Evolutionary conservation across 1,140 invertebrate genomes (phyloP), one percentile per base, ranked within the genome.

Genomic region (Adelges cooleyi): DNA sequence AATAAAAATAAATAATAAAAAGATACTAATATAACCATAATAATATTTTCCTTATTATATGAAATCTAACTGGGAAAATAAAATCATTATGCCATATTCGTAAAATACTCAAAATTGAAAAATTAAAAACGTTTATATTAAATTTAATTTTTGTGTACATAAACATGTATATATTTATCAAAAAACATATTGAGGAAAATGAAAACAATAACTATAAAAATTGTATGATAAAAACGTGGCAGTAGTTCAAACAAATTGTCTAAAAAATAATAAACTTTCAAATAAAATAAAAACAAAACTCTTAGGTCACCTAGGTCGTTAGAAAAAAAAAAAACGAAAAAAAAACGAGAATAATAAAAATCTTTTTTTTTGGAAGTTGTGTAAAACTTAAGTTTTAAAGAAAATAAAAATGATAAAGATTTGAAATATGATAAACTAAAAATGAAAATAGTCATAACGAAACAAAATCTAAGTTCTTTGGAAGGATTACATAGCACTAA

Each of bases 131-230:
- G 44, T 15, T 20, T 13, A 22, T 38, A 22, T 33, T 27, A 18
- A 9, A 29, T 33, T 48, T 29, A 27, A 46, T 46, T 44, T 33
- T 25, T 46, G 46, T 20, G 15, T 42, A 46, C 46, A 46, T 46
- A 27, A 38, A 59, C 15, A 25, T 48, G 40, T 29, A 44, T 56
- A 56, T 42, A 44, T 42, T 40, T 23, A 40, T 40, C 9, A 54
- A 62, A 62, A 62, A 62, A 20, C 40, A 46, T 33, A 33, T 27
- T 48, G 29, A 59, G 33, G 25, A 62, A 62, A 62, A 48, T 62
- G 27, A 62, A 62, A 62, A 62, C 56, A 62, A 62, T 62, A 29
- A 46, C 56, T 62, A 62, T 62, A 62, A 46, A 62, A 62, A 62
- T 46, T 48, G 10, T 48, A 48, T 62, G 56, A 62, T 62, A 62